phyloP scores from a whole-genome alignment of 2,888 invertebrate species.

The Orthosia gracilis region DNA sequence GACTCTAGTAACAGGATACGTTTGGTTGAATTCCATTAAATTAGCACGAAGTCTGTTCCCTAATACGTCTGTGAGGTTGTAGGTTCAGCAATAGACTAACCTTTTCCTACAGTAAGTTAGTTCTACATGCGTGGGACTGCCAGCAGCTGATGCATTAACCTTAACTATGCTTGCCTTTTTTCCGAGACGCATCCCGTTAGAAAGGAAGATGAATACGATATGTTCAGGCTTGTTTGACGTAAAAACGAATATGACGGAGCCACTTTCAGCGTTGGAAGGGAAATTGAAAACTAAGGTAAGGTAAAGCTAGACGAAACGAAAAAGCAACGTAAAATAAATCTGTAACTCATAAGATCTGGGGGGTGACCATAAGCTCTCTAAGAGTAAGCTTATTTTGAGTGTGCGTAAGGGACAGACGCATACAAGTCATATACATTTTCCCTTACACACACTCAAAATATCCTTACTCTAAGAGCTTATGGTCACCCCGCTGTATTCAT shows the following conservation, averaged over 20 bases:
- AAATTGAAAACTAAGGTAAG: not conserved
- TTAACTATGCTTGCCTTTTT: constrained; percentile 15
- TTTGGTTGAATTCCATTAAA: not conserved
- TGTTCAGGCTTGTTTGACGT: not conserved
- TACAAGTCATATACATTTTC: no score
- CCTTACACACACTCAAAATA: no score
- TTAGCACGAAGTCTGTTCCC: constrained; percentile 6
- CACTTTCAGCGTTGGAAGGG: not conserved
- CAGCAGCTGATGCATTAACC: constrained; percentile 53
- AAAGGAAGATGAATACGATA: constrained; percentile 4
- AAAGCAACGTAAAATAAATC: not conserved
- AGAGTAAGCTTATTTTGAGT: no score
- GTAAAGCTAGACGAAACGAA: not conserved
- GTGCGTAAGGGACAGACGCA: no score
- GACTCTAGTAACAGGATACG: not conserved
- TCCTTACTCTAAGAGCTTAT: no score
- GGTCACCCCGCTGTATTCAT: no score
- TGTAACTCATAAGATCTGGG: no score
- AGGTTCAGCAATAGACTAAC: constrained; percentile 12
- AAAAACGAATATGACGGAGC: constrained; percentile 2
- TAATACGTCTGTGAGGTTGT: constrained; percentile 8
- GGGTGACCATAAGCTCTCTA: no score
- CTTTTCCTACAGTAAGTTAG: constrained; percentile 23
- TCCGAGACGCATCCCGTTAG: constrained; percentile 14
- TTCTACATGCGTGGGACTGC: constrained; percentile 48